These are phyloP conservation scores for Poeciliopsis turrubarensis DNA, from an alignment of 2,113 vertebrate genomes.

Conservation along the genomic window DNA sequence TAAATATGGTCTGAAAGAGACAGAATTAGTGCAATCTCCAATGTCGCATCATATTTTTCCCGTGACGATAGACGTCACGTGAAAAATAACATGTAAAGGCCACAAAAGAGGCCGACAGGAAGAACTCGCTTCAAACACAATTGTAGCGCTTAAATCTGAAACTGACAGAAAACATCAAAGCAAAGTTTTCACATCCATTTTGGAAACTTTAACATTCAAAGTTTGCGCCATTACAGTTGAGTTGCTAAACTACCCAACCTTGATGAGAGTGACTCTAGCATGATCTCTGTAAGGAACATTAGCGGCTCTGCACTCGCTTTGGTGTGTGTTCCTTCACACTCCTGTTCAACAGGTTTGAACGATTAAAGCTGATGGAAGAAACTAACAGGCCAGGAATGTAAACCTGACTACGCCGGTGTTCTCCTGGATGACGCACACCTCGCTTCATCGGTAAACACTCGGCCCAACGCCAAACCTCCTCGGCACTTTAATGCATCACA, in stretches of 20 bases:
- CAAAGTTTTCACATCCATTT: too few species aligned
- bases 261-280: not conserved
- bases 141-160: not conserved
- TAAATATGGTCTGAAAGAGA: not conserved
- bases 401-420: constrained; percentile 41
- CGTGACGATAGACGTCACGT: not conserved
- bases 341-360: constrained; percentile 46
- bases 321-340: not conserved
- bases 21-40: not conserved
- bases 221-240: too few species aligned
- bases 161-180: not conserved
- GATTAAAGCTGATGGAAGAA: constrained; percentile 56
- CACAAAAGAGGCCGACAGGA: not conserved
- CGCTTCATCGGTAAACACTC: too few species aligned
- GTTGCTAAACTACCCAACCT: not conserved
- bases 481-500: not conserved
- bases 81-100: not conserved
- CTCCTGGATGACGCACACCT: not conserved
- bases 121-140: not conserved
- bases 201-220: not conserved
- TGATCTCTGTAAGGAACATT: not conserved
- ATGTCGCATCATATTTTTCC: too few species aligned
- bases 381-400: constrained; percentile 54
- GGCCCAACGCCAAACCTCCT: not conserved
- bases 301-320: not conserved